Evolutionary conservation across 2,797 vertebrate species (phyloP).

Genomic region (Mormyrus proboscirostris): DNA sequence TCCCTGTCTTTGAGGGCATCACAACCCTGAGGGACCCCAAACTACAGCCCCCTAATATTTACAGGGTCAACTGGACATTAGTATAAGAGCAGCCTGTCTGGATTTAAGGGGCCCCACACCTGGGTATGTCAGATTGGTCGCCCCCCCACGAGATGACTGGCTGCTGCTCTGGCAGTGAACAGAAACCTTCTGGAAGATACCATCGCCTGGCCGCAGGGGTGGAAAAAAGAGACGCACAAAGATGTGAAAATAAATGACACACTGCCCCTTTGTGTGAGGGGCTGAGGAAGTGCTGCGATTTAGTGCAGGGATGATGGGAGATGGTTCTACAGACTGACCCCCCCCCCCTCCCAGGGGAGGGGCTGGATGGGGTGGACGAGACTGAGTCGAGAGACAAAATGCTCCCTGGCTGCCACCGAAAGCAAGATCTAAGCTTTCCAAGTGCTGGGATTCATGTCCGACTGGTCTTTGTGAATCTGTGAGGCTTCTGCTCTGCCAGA

Average conservation of each 20-base stretch:
- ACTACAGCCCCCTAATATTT: background rate
- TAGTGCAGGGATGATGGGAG: background rate
- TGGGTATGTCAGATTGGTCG: background rate
- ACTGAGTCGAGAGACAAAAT: background rate
- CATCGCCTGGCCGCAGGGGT: background rate
- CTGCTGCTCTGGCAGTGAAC: background rate
- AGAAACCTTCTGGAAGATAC: background rate
- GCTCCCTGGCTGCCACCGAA: background rate
- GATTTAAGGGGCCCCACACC: background rate
- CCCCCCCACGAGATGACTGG: background rate
- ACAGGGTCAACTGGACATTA: background rate
- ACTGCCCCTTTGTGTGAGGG: constrained; percentile 13
- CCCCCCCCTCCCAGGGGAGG: background rate
- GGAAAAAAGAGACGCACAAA: background rate
- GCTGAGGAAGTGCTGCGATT: background rate
- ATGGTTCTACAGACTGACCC: background rate
- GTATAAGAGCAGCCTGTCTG: background rate
- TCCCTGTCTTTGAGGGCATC: background rate
- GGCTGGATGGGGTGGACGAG: background rate
- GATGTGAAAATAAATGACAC: constrained; percentile 28
- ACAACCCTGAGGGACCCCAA: background rate
- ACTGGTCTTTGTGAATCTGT: background rate
- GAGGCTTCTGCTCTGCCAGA: background rate
- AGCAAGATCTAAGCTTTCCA: background rate
- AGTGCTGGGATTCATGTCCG: background rate